phyloP scores from a whole-genome alignment of 2,113 vertebrate species.

The human (Homo sapiens) region GRCh38 chr2:181136001-181136500 shows the following conservation, averaged over 20 bases:
- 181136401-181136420: background rate
- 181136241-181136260: background rate
- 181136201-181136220: background rate
- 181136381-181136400: background rate
- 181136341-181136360: background rate
- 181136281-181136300: background rate
- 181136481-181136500: background rate
- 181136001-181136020: background rate
- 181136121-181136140: background rate
- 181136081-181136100: background rate
- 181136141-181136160: background rate
- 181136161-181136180: background rate
- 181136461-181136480: background rate
- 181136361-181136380: background rate
- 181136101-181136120: background rate
- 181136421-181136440: background rate
- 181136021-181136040: background rate
- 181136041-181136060: background rate
- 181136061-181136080: background rate
- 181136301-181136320: background rate
- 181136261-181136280: background rate
- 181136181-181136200: background rate
- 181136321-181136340: background rate
- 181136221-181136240: background rate
- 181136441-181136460: background rate